These are phyloP conservation scores for Dufourea novaeangliae DNA, from an alignment of 1,140 invertebrate genomes.

Conservation along the genomic window DNA sequence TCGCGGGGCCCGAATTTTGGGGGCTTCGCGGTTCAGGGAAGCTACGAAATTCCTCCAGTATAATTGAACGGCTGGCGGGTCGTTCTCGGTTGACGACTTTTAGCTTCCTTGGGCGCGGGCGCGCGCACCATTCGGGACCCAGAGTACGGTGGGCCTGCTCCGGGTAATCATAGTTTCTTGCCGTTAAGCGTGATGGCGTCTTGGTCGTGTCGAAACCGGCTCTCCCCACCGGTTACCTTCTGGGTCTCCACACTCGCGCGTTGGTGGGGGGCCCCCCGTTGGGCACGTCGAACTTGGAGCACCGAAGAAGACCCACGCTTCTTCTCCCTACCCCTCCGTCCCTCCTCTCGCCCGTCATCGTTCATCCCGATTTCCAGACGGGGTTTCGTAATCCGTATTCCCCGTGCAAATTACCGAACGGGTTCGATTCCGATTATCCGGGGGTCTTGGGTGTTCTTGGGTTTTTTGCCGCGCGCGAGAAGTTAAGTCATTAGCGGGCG, in stretches of 20 bases:
- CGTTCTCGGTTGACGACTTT: background rate
- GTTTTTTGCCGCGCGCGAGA: conserved; percentile 1
- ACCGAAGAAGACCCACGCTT: conserved; percentile 42
- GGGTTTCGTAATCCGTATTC: conserved; percentile 35
- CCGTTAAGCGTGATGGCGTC: conserved; percentile 76
- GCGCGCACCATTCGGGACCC: background rate
- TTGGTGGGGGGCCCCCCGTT: conserved; percentile 41
- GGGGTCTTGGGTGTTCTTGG: background rate
- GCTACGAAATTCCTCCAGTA: background rate
- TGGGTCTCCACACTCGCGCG: conserved; percentile 1
- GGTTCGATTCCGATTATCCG: background rate
- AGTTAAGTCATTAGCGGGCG: conserved; percentile 19
- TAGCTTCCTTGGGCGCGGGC: background rate
- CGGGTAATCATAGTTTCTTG: conserved; percentile 79
- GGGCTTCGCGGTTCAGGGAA: background rate
- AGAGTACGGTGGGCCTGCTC: conserved; percentile 20
- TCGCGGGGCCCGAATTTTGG: conserved; percentile 20
- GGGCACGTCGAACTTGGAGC: conserved; percentile 60
- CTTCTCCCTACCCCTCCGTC: conserved; percentile 6
- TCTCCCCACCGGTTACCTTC: conserved; percentile 77
- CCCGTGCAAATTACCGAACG: conserved; percentile 14
- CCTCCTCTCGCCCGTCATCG: background rate
- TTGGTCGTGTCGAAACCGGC: conserved; percentile 78
- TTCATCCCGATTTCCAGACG: background rate
- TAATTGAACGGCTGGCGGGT: background rate